Base-by-base conservation (phyloP, 2,888 invertebrate genomes). In the Creontiades dilutus region DNA sequence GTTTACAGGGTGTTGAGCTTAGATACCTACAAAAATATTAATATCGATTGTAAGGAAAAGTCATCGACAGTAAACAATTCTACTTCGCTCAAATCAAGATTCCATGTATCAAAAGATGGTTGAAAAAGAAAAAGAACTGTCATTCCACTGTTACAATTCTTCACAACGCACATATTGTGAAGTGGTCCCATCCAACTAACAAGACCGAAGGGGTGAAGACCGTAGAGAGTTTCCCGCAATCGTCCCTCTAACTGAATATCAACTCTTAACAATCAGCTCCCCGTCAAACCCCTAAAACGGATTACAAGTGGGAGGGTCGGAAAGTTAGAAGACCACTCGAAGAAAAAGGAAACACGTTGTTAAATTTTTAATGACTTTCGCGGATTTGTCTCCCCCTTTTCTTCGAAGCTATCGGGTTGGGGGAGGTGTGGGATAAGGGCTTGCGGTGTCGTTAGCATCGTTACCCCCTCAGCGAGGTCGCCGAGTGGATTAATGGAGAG, bases 341-440 rank as follows among this genome's bases (percentile, higher is more conserved):
- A 68, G 23, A 68, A 27, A 68, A 19, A 68, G 68, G 68, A 68
- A 68, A 23, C 68, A 19, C 68, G 68, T 68, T 23, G 23, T 27
- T 68, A 68, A 68, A 68, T 68, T 68, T 68, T 68, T 23, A 68
- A 68, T 23, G 68, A 68, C 68, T 23, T 68, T 23, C 68, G 9
- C 23, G 13, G 23, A 23, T 68, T 68, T 68, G 23, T 61, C 19
- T 19, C 23, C 23, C 19, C 16, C 19, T 23, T 23, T 57, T 57
- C 7, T 57, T 68, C 23, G 5, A 23, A 61, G 68, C n/a, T 61
- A 61, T 61, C 19, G 61, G n/a, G n/a, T n/a, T n/a, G 19, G 9
- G 52, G 9, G 2, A 11, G 0, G 61, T 19, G 19, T 19, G 9
- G 61, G 61, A 61, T 61, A 61, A 61, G 61, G 61, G 61, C 9